Percentiles rank a stretch among this genome's conserved stretches.
These are phyloP conservation scores for Agapetus fuscipes DNA, from an alignment of 2,888 invertebrate genomes.

Conservation along the genomic window DNA sequence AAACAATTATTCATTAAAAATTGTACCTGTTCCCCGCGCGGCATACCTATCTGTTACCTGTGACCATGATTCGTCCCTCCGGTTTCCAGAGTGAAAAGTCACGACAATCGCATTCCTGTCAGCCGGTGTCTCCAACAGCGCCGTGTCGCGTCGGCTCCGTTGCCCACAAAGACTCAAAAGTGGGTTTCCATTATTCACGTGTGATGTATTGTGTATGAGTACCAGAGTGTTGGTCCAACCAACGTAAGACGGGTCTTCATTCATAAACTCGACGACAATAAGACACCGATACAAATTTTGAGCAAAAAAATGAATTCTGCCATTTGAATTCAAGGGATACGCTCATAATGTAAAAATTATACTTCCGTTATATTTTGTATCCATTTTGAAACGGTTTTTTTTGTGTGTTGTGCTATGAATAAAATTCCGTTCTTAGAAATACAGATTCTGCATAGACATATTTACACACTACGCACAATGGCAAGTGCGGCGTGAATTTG, in stretches of 20 bases:
- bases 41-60: too few relatives aligned
- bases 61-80: too few relatives aligned
- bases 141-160: constrained; percentile 2
- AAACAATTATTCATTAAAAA: constrained; percentile 19
- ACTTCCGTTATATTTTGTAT: constrained; percentile 4
- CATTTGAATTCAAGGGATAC: constrained; percentile 2
- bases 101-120: too few relatives aligned
- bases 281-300: constrained; percentile 6
- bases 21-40: constrained; percentile 19
- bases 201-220: constrained; percentile 17
- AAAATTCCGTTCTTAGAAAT: too few relatives aligned
- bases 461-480: too few relatives aligned
- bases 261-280: constrained; percentile 8
- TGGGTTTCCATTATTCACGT: constrained; percentile 15
- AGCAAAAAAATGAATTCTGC: constrained; percentile 7
- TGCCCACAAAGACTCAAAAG: constrained; percentile 7
- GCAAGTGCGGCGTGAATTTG: too few relatives aligned
- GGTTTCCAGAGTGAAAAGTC: too few relatives aligned
- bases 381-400: not conserved
- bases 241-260: constrained; percentile 8
- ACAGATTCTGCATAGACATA: too few relatives aligned
- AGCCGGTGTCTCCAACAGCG: too few relatives aligned
- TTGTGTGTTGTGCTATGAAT: too few relatives aligned
- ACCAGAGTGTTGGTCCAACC: too few relatives aligned
- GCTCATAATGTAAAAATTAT: constrained; percentile 5